Percentiles rank a stretch among this genome's conserved stretches.
Conservation (phyloP, 1,140 invertebrate species). For the Eupristina koningsbergeri region DNA sequence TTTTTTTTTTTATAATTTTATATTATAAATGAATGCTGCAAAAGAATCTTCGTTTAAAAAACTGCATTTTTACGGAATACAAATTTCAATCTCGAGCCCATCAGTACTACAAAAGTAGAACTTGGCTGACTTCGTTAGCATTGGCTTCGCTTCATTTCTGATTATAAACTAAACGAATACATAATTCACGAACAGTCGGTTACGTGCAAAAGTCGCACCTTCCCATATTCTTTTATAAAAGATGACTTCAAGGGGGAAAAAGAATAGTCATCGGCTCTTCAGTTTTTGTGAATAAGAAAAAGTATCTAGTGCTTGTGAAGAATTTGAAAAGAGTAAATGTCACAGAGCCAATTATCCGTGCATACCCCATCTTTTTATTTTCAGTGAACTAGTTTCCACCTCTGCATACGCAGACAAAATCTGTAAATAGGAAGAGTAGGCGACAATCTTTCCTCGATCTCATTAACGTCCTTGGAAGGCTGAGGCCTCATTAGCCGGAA, state of each 20-base stretch:
- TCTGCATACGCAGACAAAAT: neutral
- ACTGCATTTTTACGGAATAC: too few species aligned
- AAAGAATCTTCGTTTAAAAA: too few species aligned
- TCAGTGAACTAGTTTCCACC: too few species aligned
- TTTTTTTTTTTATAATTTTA: too few species aligned
- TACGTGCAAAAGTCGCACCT: neutral
- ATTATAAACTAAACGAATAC: neutral
- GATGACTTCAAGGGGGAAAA: too few species aligned
- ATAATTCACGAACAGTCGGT: too few species aligned
- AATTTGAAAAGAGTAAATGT: neutral
- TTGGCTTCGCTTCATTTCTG: neutral
- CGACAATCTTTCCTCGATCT: constrained; percentile 9
- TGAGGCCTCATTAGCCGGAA: constrained; percentile 54
- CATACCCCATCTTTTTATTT: neutral
- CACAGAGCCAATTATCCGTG: constrained; percentile 29
- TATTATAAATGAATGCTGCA: too few species aligned
- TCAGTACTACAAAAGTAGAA: neutral
- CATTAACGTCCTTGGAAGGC: constrained; percentile 45
- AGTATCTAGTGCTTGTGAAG: neutral
- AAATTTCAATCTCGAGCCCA: too few species aligned
- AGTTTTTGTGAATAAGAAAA: neutral
- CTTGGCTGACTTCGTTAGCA: neutral
- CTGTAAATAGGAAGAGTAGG: constrained; percentile 1
- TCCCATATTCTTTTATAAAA: neutral
- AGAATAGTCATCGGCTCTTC: neutral